phyloP scores from a whole-genome alignment of 2,113 vertebrate genomes.

The Beaufortia kweichowensis region DNA sequence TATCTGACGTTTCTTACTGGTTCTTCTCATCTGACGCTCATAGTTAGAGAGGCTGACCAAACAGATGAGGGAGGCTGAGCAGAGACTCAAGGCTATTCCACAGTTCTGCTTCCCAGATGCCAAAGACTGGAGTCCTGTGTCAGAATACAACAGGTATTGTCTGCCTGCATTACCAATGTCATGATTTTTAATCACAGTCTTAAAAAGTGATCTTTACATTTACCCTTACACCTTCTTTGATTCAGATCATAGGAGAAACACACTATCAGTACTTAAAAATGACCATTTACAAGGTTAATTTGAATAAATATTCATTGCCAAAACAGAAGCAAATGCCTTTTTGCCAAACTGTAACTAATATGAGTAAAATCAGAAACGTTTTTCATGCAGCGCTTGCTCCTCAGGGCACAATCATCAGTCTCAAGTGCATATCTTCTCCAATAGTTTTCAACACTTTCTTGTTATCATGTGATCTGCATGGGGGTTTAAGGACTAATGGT shows the following conservation, averaged over 20 bases:
- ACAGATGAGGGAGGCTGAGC: constrained; percentile 94
- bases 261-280: neutral
- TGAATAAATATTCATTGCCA: neutral
- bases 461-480: constrained; percentile 27
- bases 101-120: constrained; percentile 99
- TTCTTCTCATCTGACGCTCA: constrained; percentile 9
- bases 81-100: constrained; percentile 96
- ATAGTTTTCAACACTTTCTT: constrained; percentile 22
- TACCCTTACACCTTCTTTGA: too few relatives aligned
- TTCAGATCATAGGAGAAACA: too few relatives aligned
- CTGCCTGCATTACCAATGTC: neutral
- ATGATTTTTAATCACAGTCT: neutral
- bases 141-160: constrained; percentile 88
- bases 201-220: too few relatives aligned
- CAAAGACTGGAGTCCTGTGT: constrained; percentile 94
- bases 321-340: too few relatives aligned
- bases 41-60: constrained; percentile 96
- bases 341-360: neutral
- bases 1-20: constrained; percentile 15
- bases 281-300: too few relatives aligned
- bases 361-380: neutral
- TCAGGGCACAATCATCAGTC: constrained; percentile 11
- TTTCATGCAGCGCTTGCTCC: constrained; percentile 5
- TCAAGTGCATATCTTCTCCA: constrained; percentile 9
- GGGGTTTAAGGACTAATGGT: constrained; percentile 26